phyloP scores from a whole-genome alignment of 2,113 vertebrate genomes.

The Nematolebias whitei region DNA sequence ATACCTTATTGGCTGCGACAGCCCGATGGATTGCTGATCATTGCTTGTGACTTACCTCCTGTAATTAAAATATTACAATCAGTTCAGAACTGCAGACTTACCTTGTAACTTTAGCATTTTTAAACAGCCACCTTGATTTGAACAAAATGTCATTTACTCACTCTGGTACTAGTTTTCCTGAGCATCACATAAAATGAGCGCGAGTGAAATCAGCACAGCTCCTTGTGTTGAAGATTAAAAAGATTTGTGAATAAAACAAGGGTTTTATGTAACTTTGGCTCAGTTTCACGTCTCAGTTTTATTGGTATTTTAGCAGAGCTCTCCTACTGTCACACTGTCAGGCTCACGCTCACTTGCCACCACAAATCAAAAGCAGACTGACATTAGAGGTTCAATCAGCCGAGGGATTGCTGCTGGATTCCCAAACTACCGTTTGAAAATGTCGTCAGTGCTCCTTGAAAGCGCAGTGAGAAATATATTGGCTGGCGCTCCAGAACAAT shows the following conservation, averaged over 20 bases:
- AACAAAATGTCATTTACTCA: neutral
- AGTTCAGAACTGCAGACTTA: neutral
- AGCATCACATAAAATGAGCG: neutral
- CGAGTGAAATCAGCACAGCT: neutral
- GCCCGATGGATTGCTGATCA: neutral
- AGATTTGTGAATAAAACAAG: slow-evolving; percentile 6
- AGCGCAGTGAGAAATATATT: slow-evolving; percentile 6
- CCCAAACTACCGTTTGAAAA: slow-evolving; percentile 63
- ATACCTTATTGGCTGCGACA: neutral
- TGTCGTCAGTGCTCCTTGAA: slow-evolving; percentile 37
- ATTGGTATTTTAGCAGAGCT: slow-evolving; percentile 25
- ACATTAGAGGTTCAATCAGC: slow-evolving; percentile 65
- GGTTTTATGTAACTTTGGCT: neutral
- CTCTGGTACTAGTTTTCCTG: slow-evolving; percentile 1
- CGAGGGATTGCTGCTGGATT: slow-evolving; percentile 46
- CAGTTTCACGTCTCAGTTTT: slow-evolving; percentile 19
- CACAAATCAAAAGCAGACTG: slow-evolving; percentile 57
- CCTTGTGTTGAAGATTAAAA: slow-evolving; percentile 6
- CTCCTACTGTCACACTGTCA: slow-evolving; percentile 11
- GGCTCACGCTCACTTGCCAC: neutral
- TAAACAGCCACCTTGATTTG: neutral
- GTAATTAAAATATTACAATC: neutral
- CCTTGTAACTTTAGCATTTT: too few relatives aligned
- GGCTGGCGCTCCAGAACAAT: slow-evolving; percentile 37
- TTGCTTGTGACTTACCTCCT: neutral